A percentile compares a stretch with the other conserved stretches of the same genome.
phyloP scores from a whole-genome alignment of 2,797 vertebrate species.

The Eleutherodactylus coqui region DNA sequence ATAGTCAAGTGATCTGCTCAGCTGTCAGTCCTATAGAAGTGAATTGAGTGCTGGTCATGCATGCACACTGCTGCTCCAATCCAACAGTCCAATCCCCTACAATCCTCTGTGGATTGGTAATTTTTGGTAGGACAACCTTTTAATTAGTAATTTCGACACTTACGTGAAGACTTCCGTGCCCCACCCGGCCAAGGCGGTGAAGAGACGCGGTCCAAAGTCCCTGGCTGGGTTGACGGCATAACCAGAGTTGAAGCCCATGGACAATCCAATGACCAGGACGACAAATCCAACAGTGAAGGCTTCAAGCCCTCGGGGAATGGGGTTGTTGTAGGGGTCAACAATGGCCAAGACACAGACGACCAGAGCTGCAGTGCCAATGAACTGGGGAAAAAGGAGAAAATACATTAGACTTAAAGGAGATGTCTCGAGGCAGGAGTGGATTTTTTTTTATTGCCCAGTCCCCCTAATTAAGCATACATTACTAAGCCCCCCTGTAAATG shows the following conservation, averaged over 20 bases:
- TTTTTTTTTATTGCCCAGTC: too few species aligned
- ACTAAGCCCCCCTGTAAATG: too few species aligned
- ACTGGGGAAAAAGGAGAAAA: slow-evolving; percentile 69
- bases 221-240: slow-evolving; percentile 97
- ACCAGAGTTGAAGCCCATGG: slow-evolving; percentile 98
- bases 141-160: slow-evolving; percentile 68
- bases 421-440: too few species aligned
- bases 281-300: slow-evolving; percentile 97
- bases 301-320: slow-evolving; percentile 89
- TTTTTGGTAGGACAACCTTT: too few species aligned
- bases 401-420: neutral
- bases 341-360: slow-evolving; percentile 95
- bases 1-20: too few species aligned
- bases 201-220: slow-evolving; percentile 93
- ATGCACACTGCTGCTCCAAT: too few species aligned
- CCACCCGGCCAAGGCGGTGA: slow-evolving; percentile 94
- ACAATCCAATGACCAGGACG: slow-evolving; percentile 92
- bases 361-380: slow-evolving; percentile 92
- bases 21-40: too few species aligned
- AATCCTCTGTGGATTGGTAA: too few species aligned
- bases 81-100: too few species aligned
- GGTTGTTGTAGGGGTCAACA: slow-evolving; percentile 93
- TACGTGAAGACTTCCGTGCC: slow-evolving; percentile 89
- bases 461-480: too few species aligned
- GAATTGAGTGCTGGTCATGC: too few species aligned